Evolutionary conservation across 2,888 invertebrate genomes (phyloP).

Genomic region (Nomada hirtipes): DNA sequence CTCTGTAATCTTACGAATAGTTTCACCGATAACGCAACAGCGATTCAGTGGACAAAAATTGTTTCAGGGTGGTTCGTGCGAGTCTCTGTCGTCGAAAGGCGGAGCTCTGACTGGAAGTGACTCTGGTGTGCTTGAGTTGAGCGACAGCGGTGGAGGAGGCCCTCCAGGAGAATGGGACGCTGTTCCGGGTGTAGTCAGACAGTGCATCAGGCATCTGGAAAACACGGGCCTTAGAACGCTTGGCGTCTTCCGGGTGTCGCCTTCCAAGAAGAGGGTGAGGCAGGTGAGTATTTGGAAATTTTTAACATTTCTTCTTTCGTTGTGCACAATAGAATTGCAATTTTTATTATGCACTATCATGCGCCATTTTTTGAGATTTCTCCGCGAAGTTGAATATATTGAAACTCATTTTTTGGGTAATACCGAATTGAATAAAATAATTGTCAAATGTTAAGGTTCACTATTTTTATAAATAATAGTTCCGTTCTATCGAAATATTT

Average conservation of each 20-base stretch:
- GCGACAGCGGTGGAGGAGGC: slow-evolving; percentile 86
- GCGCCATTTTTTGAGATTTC: too few relatives aligned
- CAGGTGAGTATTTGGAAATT: slow-evolving; percentile 86
- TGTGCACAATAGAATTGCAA: not conserved
- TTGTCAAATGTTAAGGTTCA: too few relatives aligned
- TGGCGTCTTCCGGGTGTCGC: slow-evolving; percentile 96
- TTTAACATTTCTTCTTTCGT: not conserved
- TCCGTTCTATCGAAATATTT: too few relatives aligned
- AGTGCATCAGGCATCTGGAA: slow-evolving; percentile 93
- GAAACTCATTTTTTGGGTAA: too few relatives aligned
- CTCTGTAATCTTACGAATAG: too few relatives aligned
- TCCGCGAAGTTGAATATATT: too few relatives aligned
- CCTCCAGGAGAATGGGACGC: slow-evolving; percentile 83
- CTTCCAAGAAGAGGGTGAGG: slow-evolving; percentile 95
- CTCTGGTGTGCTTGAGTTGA: slow-evolving; percentile 82
- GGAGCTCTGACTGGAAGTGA: slow-evolving; percentile 80
- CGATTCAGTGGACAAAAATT: not conserved
- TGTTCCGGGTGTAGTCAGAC: slow-evolving; percentile 91
- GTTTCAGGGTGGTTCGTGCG: slow-evolving; percentile 91
- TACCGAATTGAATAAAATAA: too few relatives aligned
- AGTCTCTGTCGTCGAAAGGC: slow-evolving; percentile 87
- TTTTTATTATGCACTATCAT: not conserved
- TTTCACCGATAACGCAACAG: not conserved
- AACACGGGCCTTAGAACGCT: slow-evolving; percentile 92
- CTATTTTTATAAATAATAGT: too few relatives aligned